Evolutionary conservation across 2,797 vertebrate genomes (phyloP).

Genomic region (Coreius guichenoti): DNA sequence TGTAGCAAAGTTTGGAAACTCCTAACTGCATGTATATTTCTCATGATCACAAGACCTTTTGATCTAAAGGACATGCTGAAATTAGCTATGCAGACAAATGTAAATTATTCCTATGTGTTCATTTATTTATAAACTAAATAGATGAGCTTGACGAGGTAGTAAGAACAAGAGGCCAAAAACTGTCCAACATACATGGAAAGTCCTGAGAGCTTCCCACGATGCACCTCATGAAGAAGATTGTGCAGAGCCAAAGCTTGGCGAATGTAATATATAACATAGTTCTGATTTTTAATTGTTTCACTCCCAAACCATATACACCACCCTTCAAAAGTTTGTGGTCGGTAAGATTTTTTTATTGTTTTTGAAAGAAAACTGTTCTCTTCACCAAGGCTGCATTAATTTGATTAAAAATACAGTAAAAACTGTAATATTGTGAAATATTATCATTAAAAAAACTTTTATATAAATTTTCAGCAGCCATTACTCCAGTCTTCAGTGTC

Average conservation of each 20-base stretch:
- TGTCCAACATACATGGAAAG: neutral
- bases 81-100: neutral
- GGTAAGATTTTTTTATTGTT: neutral
- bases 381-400: neutral
- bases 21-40: neutral
- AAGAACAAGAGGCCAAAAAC: neutral
- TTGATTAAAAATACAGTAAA: neutral
- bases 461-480: neutral
- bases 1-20: neutral
- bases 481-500: neutral
- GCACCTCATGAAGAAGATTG: neutral
- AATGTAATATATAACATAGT: neutral
- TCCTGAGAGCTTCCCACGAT: neutral
- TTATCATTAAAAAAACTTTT: neutral
- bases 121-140: neutral
- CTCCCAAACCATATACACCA: neutral
- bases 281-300: neutral
- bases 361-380: neutral
- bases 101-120: neutral
- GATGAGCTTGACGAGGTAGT: neutral
- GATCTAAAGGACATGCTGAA: neutral
- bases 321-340: neutral
- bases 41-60: too few species aligned
- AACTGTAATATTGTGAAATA: neutral
- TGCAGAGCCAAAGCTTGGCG: neutral